These are phyloP conservation scores for Takifugu ocellatus DNA, from an alignment of 2,797 vertebrate species.

Conservation along the genomic window DNA sequence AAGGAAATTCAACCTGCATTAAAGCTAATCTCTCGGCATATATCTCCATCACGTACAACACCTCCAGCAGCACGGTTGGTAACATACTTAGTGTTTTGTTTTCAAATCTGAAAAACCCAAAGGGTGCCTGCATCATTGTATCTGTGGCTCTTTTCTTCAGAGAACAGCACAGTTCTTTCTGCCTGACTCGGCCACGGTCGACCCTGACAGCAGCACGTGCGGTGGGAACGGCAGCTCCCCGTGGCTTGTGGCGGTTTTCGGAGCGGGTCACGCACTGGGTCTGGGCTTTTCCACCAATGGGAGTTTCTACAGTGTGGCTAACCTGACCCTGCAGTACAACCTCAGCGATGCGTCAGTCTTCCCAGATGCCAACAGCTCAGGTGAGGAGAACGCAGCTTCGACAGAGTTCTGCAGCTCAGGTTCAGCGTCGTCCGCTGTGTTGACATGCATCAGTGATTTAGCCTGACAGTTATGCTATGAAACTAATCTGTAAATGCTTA, in stretches of 20 bases:
- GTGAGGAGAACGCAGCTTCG: constrained; percentile 62
- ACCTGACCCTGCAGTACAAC: constrained; percentile 81
- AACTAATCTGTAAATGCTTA: background rate
- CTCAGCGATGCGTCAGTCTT: constrained; percentile 81
- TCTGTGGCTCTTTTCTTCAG: constrained; percentile 53
- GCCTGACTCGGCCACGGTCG: constrained; percentile 68
- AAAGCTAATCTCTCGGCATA: constrained; percentile 81
- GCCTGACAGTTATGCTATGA: too few species aligned
- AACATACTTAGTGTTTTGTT: background rate
- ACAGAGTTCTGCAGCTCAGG: too few species aligned
- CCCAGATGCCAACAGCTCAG: constrained; percentile 69
- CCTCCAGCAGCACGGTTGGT: constrained; percentile 56
- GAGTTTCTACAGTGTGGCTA: constrained; percentile 72
- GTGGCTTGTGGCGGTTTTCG: constrained; percentile 76
- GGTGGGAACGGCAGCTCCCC: constrained; percentile 55
- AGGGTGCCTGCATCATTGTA: background rate
- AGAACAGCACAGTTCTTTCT: constrained; percentile 63
- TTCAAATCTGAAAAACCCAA: background rate
- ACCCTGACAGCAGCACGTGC: constrained; percentile 80
- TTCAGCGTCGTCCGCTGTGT: background rate
- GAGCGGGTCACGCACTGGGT: constrained; percentile 72
- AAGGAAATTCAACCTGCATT: constrained; percentile 80
- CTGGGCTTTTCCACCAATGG: constrained; percentile 78
- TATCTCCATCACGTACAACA: constrained; percentile 78
- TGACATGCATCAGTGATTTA: background rate